Evolutionary conservation across 1,140 invertebrate genomes (phyloP).

Genomic region (Temnothorax curvispinosus): DNA sequence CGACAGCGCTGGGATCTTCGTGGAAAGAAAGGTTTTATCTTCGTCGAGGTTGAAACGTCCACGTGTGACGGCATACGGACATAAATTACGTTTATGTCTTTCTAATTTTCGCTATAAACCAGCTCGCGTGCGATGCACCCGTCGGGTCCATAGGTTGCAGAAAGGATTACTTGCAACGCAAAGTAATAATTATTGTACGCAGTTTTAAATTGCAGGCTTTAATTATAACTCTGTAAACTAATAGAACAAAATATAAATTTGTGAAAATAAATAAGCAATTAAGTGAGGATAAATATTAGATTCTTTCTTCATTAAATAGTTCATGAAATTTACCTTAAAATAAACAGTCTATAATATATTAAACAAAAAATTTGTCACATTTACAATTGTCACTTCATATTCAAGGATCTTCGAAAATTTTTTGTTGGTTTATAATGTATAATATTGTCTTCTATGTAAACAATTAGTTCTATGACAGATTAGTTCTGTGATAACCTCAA

Average conservation of each 20-base stretch:
- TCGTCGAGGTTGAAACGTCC: neutral
- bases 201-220: neutral
- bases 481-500: neutral
- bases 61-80: slow-evolving; percentile 23
- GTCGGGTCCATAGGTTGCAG: neutral
- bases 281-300: neutral
- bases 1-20: slow-evolving; percentile 6
- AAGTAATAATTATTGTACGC: slow-evolving; percentile 23
- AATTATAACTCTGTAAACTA: neutral
- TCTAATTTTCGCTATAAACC: slow-evolving; percentile 47
- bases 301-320: neutral
- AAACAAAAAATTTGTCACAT: neutral
- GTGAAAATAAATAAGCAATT: neutral
- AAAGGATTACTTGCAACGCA: neutral
- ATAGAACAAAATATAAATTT: neutral
- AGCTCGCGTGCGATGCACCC: slow-evolving; percentile 11
- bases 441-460: neutral
- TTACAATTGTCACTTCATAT: neutral
- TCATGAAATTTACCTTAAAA: neutral
- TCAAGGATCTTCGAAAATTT: neutral
- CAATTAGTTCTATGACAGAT: neutral
- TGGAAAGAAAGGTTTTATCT: slow-evolving; percentile 38
- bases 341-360: neutral
- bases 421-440: neutral
- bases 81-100: slow-evolving; percentile 52